Evolutionary conservation across 2,113 vertebrate species (phyloP), one percentile per base, ranked within the genome.

Genomic region (Charadrius vociferus): DNA sequence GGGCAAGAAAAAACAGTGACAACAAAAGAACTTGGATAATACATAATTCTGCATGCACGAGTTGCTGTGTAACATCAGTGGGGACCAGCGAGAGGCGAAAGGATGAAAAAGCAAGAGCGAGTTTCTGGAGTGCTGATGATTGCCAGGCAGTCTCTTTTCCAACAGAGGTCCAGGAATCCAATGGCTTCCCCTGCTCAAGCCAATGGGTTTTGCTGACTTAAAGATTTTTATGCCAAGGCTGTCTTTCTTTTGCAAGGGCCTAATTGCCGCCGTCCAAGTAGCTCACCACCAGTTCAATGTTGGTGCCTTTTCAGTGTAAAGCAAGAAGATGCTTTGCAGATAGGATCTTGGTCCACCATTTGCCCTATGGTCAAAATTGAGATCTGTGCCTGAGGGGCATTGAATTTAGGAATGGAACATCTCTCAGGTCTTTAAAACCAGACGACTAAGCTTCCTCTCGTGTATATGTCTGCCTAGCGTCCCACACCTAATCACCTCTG

Each of bases 401-500:
- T 36, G 19, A 62, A 56, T 47, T 89, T 62, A 89, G 30, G 36
- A 83, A 26, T 10, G 37, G 83, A 41, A 39, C 5, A 49, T 26
- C 7, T 66, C 43, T 32, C 13, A 11, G 3, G 7, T 43, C 27
- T 70, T 24, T 55, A 67, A 56, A 72, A 86, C 11, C 3, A 68
- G 32, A 55, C 0, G 0, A 9, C 22, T 43, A 23, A 43, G 4
- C 7, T 65, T 49, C 12, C 6, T 75, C 23, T 70, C 4, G 1
- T 49, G 30, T 81, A 1, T 34, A 1, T 10, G 7, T 81, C 10
- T 71, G 37, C 18, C n/a, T 75, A 24, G 16, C 39, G 26, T 63
- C 27, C 39, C 39, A 37, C 12, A 39, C 11, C 30, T 50, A 16
- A 53, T 37, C 34, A 65, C 12, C 14, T 27, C 36, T 52, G 16